These are phyloP conservation scores for Drosophila elegans DNA, from an alignment of 1,140 invertebrate genomes.

Conservation along the genomic window DNA sequence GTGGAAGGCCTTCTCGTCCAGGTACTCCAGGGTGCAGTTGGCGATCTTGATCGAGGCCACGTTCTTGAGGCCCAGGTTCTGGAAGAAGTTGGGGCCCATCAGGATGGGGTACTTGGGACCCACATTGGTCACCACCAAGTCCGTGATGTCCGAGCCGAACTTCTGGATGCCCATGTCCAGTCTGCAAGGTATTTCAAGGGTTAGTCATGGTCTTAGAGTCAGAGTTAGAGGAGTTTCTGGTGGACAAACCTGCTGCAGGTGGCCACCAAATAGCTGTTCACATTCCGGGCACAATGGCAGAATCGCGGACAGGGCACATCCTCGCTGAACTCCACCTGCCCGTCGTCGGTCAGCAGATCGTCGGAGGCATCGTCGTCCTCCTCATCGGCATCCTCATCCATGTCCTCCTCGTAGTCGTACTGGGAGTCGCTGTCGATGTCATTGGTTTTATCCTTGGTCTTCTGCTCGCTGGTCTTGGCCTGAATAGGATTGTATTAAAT, in stretches of 20 bases:
- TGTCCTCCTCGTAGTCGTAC: slow-evolving; percentile 62
- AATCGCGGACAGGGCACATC: slow-evolving; percentile 81
- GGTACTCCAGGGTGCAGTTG: slow-evolving; percentile 86
- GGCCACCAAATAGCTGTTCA: slow-evolving; percentile 80
- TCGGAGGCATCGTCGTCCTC: slow-evolving; percentile 59
- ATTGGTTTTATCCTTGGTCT: slow-evolving; percentile 58
- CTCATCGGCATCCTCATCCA: slow-evolving; percentile 62
- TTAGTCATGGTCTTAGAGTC: neutral
- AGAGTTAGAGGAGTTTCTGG: neutral
- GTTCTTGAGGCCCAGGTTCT: slow-evolving; percentile 86
- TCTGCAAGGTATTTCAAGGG: slow-evolving; percentile 39
- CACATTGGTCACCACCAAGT: slow-evolving; percentile 87
- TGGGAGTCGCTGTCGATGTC: slow-evolving; percentile 68
- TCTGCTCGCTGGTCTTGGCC: slow-evolving; percentile 45
- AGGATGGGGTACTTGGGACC: slow-evolving; percentile 86
- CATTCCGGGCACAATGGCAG: slow-evolving; percentile 74
- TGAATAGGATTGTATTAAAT: neutral
- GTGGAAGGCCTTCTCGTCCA: slow-evolving; percentile 87
- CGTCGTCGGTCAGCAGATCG: slow-evolving; percentile 58
- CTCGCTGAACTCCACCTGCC: slow-evolving; percentile 71
- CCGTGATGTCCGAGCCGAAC: slow-evolving; percentile 87
- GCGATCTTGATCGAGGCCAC: slow-evolving; percentile 87
- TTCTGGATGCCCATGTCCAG: slow-evolving; percentile 87
- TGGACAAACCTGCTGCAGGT: slow-evolving; percentile 75
- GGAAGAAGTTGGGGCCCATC: slow-evolving; percentile 86